phyloP scores from a whole-genome alignment of 1,140 invertebrate genomes.

The Scaptomyza hsui region DNA sequence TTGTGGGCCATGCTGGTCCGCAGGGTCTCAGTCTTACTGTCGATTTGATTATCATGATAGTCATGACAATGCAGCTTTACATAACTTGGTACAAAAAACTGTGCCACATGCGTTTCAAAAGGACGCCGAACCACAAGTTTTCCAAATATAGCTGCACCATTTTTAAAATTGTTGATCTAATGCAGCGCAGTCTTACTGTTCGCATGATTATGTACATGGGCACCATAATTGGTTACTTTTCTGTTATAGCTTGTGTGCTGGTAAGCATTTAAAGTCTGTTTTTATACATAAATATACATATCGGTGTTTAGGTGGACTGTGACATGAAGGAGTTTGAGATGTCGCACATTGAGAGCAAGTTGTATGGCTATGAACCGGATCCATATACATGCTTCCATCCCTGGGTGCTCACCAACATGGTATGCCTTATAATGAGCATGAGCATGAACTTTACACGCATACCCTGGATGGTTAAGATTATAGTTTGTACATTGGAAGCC shows the following conservation, averaged over 20 bases:
- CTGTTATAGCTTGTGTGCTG: conserved; percentile 87
- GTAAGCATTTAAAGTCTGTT: conserved; percentile 72
- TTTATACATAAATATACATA: too few species aligned
- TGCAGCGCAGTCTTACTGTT: conserved; percentile 26
- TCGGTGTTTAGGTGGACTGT: conserved; percentile 30
- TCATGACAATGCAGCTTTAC: conserved; percentile 65
- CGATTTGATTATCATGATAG: not conserved
- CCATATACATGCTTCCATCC: conserved; percentile 85
- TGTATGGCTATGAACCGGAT: conserved; percentile 54
- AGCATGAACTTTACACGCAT: conserved; percentile 93
- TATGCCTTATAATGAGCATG: conserved; percentile 89
- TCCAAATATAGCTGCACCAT: conserved; percentile 86
- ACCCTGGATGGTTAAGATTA: conserved; percentile 92
- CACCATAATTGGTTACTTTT: conserved; percentile 85
- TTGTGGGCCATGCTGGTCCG: not conserved
- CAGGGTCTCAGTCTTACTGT: not conserved
- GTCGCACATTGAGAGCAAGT: conserved; percentile 38
- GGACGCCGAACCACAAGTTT: conserved; percentile 84
- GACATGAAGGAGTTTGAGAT: conserved; percentile 15
- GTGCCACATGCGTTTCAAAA: conserved; percentile 85
- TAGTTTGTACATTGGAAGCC: conserved; percentile 87
- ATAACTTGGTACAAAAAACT: conserved; percentile 81
- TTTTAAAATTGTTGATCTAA: conserved; percentile 22
- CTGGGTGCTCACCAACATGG: conserved; percentile 92
- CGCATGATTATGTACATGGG: conserved; percentile 43